Evolutionary conservation across 2,888 invertebrate genomes (phyloP).

Genomic region (Steinernema carpocapsae): DNA sequence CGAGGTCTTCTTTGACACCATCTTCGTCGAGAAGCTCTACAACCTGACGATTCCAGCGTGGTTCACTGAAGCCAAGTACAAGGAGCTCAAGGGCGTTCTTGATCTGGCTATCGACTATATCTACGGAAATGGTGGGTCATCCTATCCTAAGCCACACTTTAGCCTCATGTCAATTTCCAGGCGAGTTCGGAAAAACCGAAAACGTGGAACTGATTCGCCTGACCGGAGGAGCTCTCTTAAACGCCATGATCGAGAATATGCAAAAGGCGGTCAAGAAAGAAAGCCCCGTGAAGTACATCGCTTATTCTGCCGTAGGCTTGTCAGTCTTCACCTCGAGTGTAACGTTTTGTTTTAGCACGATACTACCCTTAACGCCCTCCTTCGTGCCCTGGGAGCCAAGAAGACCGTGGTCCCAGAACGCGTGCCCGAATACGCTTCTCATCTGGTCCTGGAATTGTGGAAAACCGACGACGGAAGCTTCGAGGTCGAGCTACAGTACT

Average conservation of each 20-base stretch:
- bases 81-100: neutral
- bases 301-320: conserved; percentile 38
- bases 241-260: conserved; percentile 41
- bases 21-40: conserved; percentile 8
- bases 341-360: conserved; percentile 33
- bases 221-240: conserved; percentile 37
- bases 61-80: conserved; percentile 27
- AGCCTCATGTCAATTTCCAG: no score
- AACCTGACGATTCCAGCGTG: conserved; percentile 36
- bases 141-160: neutral
- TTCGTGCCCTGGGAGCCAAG: conserved; percentile 33
- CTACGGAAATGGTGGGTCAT: conserved; percentile 14
- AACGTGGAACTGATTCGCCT: conserved; percentile 40
- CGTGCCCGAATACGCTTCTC: conserved; percentile 29
- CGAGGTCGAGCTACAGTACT: neutral
- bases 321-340: neutral
- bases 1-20: conserved; percentile 6
- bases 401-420: conserved; percentile 10
- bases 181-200: conserved; percentile 39
- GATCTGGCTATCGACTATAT: conserved; percentile 26
- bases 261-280: conserved; percentile 32
- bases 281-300: conserved; percentile 4
- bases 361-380: conserved; percentile 28
- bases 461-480: conserved; percentile 5
- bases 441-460: conserved; percentile 32